phyloP scores from a whole-genome alignment of 2,113 vertebrate species.

The Halcyon senegalensis region DNA sequence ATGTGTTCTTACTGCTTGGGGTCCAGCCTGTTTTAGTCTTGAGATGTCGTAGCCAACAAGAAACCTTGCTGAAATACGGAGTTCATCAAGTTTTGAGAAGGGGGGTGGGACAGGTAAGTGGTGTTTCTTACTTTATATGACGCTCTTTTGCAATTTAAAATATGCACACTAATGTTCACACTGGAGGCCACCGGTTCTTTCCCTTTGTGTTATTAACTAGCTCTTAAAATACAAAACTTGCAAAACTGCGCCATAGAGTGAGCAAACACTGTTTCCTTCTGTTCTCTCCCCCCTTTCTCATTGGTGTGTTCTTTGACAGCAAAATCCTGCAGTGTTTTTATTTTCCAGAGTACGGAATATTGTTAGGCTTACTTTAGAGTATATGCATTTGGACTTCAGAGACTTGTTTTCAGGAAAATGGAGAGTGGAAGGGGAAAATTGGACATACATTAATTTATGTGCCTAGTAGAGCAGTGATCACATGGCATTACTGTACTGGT shows the following conservation, averaged over 20 bases:
- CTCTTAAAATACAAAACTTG: constrained; percentile 22
- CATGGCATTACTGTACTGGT: background rate
- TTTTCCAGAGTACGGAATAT: background rate
- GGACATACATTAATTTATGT: background rate
- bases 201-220: constrained; percentile 10
- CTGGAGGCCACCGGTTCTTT: constrained; percentile 48
- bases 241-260: constrained; percentile 68
- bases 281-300: background rate
- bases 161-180: background rate
- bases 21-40: constrained; percentile 47
- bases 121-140: constrained; percentile 67
- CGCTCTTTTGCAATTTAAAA: constrained; percentile 59
- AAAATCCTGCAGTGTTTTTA: background rate
- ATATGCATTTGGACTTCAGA: background rate
- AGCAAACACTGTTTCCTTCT: constrained; percentile 47
- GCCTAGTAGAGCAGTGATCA: background rate
- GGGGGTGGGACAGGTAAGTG: constrained; percentile 56
- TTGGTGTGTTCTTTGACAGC: background rate
- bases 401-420: background rate
- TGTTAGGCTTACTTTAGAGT: background rate
- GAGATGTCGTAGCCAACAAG: constrained; percentile 29
- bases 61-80: constrained; percentile 13
- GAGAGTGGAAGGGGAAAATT: background rate
- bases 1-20: constrained; percentile 43
- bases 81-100: background rate